Evolutionary conservation across 2,888 invertebrate species (phyloP).

Genomic region (Nycteola revayana): DNA sequence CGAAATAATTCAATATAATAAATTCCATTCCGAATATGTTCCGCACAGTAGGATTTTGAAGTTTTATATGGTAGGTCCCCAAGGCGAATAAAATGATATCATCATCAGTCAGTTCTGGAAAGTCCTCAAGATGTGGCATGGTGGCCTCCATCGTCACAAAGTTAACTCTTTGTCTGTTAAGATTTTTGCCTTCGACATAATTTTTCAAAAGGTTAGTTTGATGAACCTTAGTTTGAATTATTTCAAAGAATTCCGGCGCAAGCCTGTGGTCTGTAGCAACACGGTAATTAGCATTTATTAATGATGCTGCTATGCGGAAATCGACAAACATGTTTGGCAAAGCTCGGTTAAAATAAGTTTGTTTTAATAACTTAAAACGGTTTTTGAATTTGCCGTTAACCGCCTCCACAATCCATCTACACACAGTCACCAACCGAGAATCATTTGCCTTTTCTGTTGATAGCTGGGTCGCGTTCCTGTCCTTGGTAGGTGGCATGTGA

Average conservation of each 20-base stretch:
- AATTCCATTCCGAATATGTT: slow-evolving; percentile 9
- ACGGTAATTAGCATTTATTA: slow-evolving; percentile 3
- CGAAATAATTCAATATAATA: slow-evolving; percentile 8
- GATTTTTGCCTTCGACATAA: slow-evolving; percentile 1
- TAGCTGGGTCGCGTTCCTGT: not conserved
- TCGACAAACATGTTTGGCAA: slow-evolving; percentile 8
- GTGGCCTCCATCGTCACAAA: slow-evolving; percentile 4
- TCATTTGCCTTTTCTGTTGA: slow-evolving; percentile 1
- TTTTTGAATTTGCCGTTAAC: slow-evolving; percentile 7
- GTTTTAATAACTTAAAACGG: slow-evolving; percentile 6
- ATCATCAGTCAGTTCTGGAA: slow-evolving; percentile 6
- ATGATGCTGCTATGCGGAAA: slow-evolving; percentile 6
- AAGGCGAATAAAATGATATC: slow-evolving; percentile 6
- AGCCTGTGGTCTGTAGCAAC: slow-evolving; percentile 2
- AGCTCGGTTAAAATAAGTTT: slow-evolving; percentile 8
- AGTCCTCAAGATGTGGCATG: slow-evolving; percentile 2
- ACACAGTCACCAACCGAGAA: slow-evolving; percentile 5
- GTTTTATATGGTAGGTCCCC: slow-evolving; percentile 12
- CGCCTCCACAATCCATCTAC: slow-evolving; percentile 11
- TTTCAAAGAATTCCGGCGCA: slow-evolving; percentile 2
- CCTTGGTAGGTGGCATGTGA: not conserved
- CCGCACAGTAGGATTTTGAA: slow-evolving; percentile 11
- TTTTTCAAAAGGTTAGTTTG: not conserved
- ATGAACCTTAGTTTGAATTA: slow-evolving; percentile 1
- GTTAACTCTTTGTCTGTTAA: slow-evolving; percentile 6